These are phyloP conservation scores for Acleris laterana DNA, from an alignment of 2,888 invertebrate species.

Conservation along the genomic window DNA sequence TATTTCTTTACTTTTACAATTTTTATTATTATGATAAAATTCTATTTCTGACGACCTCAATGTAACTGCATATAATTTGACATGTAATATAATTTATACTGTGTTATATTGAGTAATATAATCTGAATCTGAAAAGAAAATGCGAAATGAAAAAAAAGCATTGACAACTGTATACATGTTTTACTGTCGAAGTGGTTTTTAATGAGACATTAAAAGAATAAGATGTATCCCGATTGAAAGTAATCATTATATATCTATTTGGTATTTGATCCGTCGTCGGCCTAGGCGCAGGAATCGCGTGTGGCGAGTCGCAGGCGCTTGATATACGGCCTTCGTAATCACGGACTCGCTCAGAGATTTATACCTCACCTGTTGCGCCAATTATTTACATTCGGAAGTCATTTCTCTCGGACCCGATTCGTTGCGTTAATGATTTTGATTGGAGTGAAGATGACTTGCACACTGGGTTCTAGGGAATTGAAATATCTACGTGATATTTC, in stretches of 20 bases:
- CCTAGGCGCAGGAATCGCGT: constrained; percentile 64
- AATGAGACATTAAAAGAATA: constrained; percentile 5
- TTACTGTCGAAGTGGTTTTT: not conserved
- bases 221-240: not conserved
- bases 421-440: constrained; percentile 50
- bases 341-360: constrained; percentile 73
- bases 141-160: too few relatives aligned
- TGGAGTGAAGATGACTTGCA: constrained; percentile 42
- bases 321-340: constrained; percentile 78
- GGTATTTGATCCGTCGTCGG: constrained; percentile 50
- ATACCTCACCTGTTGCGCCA: constrained; percentile 79
- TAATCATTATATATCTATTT: constrained; percentile 51
- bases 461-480: constrained; percentile 36
- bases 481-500: not conserved
- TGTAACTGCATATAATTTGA: too few relatives aligned
- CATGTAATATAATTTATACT: too few relatives aligned
- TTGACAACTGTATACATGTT: too few relatives aligned
- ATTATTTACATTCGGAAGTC: constrained; percentile 78
- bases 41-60: too few relatives aligned
- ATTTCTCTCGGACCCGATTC: constrained; percentile 55
- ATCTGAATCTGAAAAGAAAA: too few relatives aligned
- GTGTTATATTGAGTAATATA: too few relatives aligned
- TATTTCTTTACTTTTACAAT: too few relatives aligned
- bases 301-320: constrained; percentile 64
- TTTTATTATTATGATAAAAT: too few relatives aligned